Evolutionary conservation across 1,140 invertebrate genomes (phyloP).

Genomic region (Mycetomoellerius zeteki): DNA sequence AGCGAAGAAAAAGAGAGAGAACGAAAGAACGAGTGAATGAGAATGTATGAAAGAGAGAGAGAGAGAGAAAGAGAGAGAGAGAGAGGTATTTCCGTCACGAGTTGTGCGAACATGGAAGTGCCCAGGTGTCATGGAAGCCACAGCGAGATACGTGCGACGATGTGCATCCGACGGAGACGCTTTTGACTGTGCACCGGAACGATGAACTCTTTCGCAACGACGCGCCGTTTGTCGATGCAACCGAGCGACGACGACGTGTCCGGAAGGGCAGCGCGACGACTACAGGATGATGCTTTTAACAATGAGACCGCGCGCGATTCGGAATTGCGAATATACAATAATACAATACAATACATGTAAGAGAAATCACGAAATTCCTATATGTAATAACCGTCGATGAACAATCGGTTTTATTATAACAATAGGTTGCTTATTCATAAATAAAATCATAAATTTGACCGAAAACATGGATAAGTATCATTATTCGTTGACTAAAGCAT

Average conservation of each 20-base stretch:
- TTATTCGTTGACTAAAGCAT: neutral
- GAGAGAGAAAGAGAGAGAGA: neutral
- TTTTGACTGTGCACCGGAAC: slow-evolving; percentile 61
- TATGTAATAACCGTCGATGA: neutral
- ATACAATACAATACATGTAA: slow-evolving; percentile 9
- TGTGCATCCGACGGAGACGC: slow-evolving; percentile 28
- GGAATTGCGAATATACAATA: neutral
- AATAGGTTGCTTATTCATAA: neutral
- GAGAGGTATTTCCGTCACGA: slow-evolving; percentile 30
- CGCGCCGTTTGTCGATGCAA: slow-evolving; percentile 50
- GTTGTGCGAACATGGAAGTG: slow-evolving; percentile 44
- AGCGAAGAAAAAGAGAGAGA: slow-evolving; percentile 6
- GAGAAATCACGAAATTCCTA: slow-evolving; percentile 16
- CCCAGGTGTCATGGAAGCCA: slow-evolving; percentile 43
- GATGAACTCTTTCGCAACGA: slow-evolving; percentile 57
- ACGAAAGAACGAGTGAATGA: neutral
- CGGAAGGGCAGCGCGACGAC: neutral
- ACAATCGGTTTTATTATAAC: slow-evolving; percentile 21
- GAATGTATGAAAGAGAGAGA: neutral
- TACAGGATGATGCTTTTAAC: slow-evolving; percentile 28
- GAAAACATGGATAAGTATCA: neutral
- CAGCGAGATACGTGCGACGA: slow-evolving; percentile 41
- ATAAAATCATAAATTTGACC: neutral
- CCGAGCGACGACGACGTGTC: slow-evolving; percentile 37
- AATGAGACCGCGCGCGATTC: neutral